phyloP scores from a whole-genome alignment of 2,797 vertebrate genomes.

The Carcharodon carcharias region DNA sequence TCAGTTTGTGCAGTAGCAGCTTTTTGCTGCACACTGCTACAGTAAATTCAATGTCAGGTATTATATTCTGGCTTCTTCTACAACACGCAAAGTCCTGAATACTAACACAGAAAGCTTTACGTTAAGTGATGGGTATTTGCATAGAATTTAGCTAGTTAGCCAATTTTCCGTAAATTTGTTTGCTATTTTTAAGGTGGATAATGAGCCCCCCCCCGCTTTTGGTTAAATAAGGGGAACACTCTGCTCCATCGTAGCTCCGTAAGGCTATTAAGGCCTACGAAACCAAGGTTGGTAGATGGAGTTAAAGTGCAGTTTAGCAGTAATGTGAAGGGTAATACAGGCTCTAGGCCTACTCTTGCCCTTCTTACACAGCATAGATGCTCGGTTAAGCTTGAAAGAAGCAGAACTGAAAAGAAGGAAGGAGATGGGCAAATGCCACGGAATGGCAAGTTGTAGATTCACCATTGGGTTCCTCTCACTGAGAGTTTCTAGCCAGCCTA shows the following conservation, averaged over 20 bases:
- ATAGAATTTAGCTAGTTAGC: not conserved
- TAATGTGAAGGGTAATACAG: not conserved
- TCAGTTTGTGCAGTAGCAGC: not conserved
- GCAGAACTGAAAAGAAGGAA: not conserved
- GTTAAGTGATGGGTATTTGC: not conserved
- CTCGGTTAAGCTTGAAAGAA: not conserved
- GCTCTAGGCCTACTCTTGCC: not conserved
- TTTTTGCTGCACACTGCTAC: not conserved
- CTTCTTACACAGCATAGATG: not conserved
- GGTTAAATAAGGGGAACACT: not conserved
- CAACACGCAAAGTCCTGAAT: not conserved
- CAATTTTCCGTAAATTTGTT: not conserved
- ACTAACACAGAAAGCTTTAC: not conserved
- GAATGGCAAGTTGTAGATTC: not conserved
- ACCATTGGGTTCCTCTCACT: not conserved
- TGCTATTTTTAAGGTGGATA: not conserved
- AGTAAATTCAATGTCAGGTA: not conserved
- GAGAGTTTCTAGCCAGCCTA: not conserved
- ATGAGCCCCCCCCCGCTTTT: not conserved
- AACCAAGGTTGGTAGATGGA: not conserved
- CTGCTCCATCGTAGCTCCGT: not conserved
- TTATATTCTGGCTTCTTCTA: not conserved
- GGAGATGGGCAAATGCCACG: not conserved
- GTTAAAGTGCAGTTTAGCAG: not conserved
- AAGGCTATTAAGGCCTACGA: not conserved